Evolutionary conservation across 2,888 invertebrate genomes (phyloP).

Genomic region (Lingula anatina): DNA sequence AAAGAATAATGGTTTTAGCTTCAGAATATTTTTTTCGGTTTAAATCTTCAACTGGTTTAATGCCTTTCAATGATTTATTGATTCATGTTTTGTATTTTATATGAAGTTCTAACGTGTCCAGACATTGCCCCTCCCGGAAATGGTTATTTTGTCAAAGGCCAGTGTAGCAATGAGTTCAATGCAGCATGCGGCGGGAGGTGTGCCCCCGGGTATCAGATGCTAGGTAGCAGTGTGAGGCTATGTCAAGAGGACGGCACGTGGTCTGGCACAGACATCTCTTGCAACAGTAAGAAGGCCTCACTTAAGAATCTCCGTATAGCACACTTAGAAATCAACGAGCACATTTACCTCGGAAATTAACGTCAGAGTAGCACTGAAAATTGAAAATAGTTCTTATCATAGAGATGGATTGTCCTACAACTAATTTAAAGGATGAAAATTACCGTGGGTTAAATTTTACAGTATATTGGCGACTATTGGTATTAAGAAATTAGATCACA

Average conservation of each 20-base stretch:
- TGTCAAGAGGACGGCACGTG: slow-evolving; percentile 64
- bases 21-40: no score
- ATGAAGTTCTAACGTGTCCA: slow-evolving; percentile 55
- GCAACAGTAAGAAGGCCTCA: background rate
- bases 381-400: no score
- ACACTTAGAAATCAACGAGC: background rate
- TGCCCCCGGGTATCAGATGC: slow-evolving; percentile 60
- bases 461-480: no score
- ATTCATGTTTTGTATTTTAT: no score
- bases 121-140: slow-evolving; percentile 60
- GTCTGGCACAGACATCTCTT: slow-evolving; percentile 56
- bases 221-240: slow-evolving; percentile 58
- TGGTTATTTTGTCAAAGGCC: slow-evolving; percentile 64
- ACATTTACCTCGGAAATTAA: background rate
- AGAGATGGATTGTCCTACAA: no score
- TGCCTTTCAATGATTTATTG: no score
- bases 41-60: no score
- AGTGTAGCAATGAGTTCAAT: slow-evolving; percentile 63
- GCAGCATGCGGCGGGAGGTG: slow-evolving; percentile 69
- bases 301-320: background rate
- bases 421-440: no score
- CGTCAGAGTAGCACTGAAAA: background rate
- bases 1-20: no score
- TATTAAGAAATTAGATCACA: no score
- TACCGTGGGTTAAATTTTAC: no score